A percentile compares a stretch with the other conserved stretches of the same genome.
phyloP scores from a whole-genome alignment of 2,113 vertebrate genomes.

The Crypturellus undulatus region DNA sequence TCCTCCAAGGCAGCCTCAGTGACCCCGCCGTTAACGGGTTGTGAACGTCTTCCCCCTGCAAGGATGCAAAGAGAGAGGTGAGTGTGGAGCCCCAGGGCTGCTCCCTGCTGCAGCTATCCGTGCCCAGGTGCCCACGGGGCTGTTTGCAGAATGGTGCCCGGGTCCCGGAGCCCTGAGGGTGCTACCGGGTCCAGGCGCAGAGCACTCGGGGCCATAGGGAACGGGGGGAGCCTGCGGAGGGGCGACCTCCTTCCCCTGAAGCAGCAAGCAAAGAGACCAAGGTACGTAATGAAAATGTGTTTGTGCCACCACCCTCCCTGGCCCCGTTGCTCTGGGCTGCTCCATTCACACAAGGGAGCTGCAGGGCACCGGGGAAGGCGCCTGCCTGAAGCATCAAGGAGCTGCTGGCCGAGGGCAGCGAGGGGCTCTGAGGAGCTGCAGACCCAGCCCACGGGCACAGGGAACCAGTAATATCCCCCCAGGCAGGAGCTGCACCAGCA shows the following conservation, averaged over 20 bases:
- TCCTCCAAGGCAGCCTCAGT: slow-evolving; percentile 39
- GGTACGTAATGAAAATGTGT: fast-evolving
- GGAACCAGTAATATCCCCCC: not conserved
- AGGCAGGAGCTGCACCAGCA: not conserved
- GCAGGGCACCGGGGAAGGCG: fast-evolving
- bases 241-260: not conserved
- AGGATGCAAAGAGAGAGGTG: slow-evolving; percentile 23
- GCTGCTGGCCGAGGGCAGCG: not conserved
- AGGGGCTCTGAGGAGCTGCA: not conserved
- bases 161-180: not conserved
- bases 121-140: fast-evolving
- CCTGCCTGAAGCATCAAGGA: not conserved
- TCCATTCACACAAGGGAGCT: not conserved
- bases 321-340: not conserved
- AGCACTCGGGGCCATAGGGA: fast-evolving
- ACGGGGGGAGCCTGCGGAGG: not conserved
- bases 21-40: slow-evolving; percentile 81
- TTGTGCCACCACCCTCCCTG: fast-evolving
- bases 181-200: not conserved
- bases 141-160: not conserved
- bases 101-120: not conserved
- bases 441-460: fast-evolving
- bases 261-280: not conserved
- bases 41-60: slow-evolving; percentile 95
- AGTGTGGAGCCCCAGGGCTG: fast-evolving